These are phyloP conservation scores for Addax nasomaculatus DNA, from an alignment of 2,113 vertebrate genomes.

Conservation along the genomic window DNA sequence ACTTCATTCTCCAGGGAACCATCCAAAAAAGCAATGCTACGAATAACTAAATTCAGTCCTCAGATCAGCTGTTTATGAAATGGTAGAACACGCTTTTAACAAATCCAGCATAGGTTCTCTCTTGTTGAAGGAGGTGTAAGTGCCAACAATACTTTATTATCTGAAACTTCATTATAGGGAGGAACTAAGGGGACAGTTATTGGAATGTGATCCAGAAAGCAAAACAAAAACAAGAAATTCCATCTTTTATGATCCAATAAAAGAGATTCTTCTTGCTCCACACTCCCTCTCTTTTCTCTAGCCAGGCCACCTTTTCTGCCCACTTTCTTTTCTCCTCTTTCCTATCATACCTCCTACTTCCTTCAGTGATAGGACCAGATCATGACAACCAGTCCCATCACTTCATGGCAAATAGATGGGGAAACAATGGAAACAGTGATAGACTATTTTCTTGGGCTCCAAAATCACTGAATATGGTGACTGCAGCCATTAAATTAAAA, in stretches of 20 bases:
- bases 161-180: neutral
- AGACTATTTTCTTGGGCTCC: neutral
- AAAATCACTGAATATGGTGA: neutral
- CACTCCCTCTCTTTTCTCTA: neutral
- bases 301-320: too few species aligned
- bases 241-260: fast-evolving
- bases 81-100: neutral
- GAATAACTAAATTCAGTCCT: neutral
- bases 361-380: neutral
- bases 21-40: neutral
- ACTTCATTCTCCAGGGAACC: conserved; percentile 47
- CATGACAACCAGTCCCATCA: neutral
- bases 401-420: neutral
- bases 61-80: conserved; percentile 24
- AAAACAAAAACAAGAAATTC: neutral
- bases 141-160: neutral
- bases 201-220: neutral
- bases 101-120: neutral
- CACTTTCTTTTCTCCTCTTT: neutral
- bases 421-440: neutral
- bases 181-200: neutral
- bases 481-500: neutral
- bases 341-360: neutral
- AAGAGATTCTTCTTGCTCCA: neutral
- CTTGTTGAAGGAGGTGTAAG: neutral